A percentile compares a stretch with the other conserved stretches of the same genome.
Conservation (phyloP, 2,113 vertebrate genomes). For the Odontesthes bonariensis region DNA sequence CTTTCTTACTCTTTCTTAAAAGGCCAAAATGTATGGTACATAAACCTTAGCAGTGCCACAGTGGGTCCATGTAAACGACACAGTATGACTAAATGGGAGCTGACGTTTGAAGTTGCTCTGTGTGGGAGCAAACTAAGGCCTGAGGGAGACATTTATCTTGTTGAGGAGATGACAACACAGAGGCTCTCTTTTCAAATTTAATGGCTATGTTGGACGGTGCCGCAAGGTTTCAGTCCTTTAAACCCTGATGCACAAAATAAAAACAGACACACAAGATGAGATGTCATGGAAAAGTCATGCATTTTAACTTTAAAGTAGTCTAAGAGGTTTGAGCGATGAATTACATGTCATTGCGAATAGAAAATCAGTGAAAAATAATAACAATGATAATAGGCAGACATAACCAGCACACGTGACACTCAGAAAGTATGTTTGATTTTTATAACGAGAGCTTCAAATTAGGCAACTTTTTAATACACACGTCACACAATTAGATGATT, state of each 20-base stretch:
- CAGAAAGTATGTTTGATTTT: no score
- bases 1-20: not conserved
- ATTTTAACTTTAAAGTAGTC: not conserved
- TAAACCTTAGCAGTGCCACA: no score
- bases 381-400: not conserved
- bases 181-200: constrained; percentile 30
- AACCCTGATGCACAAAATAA: constrained; percentile 12
- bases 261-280: constrained; percentile 2
- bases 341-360: not conserved
- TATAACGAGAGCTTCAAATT: no score
- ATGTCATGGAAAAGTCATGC: not conserved
- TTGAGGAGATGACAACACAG: constrained; percentile 22
- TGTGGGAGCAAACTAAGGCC: not conserved
- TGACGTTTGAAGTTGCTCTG: not conserved
- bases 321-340: not conserved
- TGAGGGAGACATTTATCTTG: constrained; percentile 5
- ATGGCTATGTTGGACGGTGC: constrained; percentile 21
- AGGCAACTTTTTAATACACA: no score
- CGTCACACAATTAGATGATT: no score
- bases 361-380: not conserved
- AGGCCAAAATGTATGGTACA: no score
- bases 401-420: not conserved
- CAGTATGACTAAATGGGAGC: not conserved
- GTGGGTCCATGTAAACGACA: not conserved
- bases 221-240: not conserved